Base-by-base conservation (phyloP, 2,797 vertebrate species). In the Philypnodon macrostomus region DNA sequence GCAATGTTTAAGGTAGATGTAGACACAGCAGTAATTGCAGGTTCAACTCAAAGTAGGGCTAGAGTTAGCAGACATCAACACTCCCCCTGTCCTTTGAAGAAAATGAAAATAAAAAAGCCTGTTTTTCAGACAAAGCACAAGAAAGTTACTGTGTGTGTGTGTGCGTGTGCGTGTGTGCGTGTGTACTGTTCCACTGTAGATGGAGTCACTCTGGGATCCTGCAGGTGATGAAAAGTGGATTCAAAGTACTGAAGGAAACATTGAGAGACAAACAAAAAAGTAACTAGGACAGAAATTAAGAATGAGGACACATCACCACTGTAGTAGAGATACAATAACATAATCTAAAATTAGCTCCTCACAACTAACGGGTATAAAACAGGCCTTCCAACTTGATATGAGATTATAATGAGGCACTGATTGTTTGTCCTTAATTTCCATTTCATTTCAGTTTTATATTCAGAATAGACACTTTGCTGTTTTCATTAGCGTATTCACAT, bases 1-100 rank as follows among this genome's bases (percentile, higher is more conserved):
- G 87, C 86, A 91, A 79, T 89, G 88, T 92, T 93, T 92, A 90
- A 92, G 89, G 87, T 88, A 89, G 87, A 79, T 79, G 85, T 91
- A 87, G 89, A 90, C 90, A 90, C 69, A 70, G 74, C 85, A 64
- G 80, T 91, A 91, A 91, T 93, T 90, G 76, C 85, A 86, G 84
- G 87, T 89, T 90, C 81, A 79, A 70, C 78, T 87, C 57, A 77
- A 70, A 87, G 71, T 80, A 83, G 81, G 79, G 87, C 84, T 88
- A 87, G 83, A 85, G 83, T 80, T 79, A 85, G 60, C 63, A 85
- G 70, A 81, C 78, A 77, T 88, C 87, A 83, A 84, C 73, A 66
- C 49, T 48, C 56, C 70, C 77, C 80, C 65, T 40, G 83, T 77
- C 72, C 58, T 81, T 79, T 63, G 81, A 76, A 80, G 80, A 86